Percentiles rank a stretch among this genome's conserved stretches.
These are phyloP conservation scores for Pygoscelis adeliae DNA, from an alignment of 2,113 vertebrate genomes.

Conservation along the genomic window DNA sequence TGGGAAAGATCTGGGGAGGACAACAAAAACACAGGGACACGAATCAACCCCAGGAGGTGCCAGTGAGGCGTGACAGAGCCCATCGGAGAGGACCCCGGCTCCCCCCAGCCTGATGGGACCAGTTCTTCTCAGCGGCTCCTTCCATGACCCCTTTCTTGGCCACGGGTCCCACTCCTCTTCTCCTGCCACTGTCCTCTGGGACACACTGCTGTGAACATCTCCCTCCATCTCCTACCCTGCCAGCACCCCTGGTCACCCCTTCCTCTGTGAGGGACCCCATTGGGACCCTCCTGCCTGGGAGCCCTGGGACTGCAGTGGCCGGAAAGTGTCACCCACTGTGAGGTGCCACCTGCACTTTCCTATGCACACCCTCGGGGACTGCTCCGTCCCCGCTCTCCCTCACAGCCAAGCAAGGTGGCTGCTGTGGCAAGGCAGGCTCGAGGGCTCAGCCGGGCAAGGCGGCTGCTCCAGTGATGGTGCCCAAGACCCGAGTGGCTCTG, in stretches of 20 bases:
- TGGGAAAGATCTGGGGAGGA: constrained; percentile 55
- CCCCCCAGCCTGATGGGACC: neutral
- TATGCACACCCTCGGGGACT: fast-evolving
- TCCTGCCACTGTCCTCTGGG: neutral
- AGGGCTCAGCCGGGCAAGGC: neutral
- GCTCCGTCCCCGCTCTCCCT: neutral
- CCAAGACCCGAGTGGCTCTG: fast-evolving
- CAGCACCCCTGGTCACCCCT: neutral
- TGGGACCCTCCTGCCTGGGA: neutral
- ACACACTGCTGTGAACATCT: neutral
- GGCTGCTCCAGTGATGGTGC: neutral
- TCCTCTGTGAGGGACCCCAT: neutral
- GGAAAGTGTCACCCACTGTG: fast-evolving
- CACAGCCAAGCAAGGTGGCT: neutral
- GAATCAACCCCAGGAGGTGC: neutral
- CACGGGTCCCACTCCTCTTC: neutral
- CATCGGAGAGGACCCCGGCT: fast-evolving
- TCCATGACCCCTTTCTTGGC: neutral
- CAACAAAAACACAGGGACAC: constrained; percentile 42
- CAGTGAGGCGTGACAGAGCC: neutral
- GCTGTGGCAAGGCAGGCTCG: fast-evolving
- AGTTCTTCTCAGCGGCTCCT: fast-evolving
- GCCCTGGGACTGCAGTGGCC: neutral
- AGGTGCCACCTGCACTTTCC: neutral
- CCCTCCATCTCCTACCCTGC: neutral